Evolutionary conservation across 1,140 invertebrate species (phyloP).

Genomic region (Solenopsis fugax): DNA sequence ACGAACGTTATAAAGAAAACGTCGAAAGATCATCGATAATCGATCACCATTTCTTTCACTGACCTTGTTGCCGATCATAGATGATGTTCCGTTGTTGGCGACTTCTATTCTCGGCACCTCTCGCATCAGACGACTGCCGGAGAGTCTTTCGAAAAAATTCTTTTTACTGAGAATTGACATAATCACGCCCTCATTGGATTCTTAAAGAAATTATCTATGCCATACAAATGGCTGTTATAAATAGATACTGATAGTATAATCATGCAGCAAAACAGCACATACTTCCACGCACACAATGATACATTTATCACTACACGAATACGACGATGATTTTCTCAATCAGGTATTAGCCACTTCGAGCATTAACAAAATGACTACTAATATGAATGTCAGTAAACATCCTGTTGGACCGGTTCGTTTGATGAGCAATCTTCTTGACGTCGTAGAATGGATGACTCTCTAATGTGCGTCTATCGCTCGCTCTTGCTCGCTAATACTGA

Average conservation of each 20-base stretch:
- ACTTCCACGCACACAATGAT: not conserved
- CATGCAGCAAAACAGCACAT: not conserved
- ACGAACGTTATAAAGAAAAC: not conserved
- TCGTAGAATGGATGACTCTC: slow-evolving; percentile 7
- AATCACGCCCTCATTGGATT: not conserved
- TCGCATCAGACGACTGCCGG: slow-evolving; percentile 64
- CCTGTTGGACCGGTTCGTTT: not conserved
- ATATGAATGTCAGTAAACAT: not conserved
- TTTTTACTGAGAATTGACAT: slow-evolving; percentile 67
- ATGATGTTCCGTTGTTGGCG: slow-evolving; percentile 29
- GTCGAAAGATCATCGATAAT: not conserved
- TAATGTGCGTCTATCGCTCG: not conserved
- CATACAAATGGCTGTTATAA: slow-evolving; percentile 1
- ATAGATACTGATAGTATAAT: not conserved
- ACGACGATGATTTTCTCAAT: not conserved
- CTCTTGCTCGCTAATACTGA: slow-evolving; percentile 18
- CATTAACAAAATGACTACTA: not conserved
- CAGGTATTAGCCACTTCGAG: not conserved
- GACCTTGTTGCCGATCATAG: slow-evolving; percentile 71
- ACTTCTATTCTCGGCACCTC: slow-evolving; percentile 54
- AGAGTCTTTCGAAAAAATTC: slow-evolving; percentile 73
- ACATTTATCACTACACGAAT: not conserved
- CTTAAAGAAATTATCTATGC: not conserved
- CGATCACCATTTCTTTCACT: slow-evolving; percentile 59
- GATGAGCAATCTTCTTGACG: not conserved